These are phyloP conservation scores for Epirrita christyi DNA, from an alignment of 2,888 invertebrate genomes.

Conservation along the genomic window DNA sequence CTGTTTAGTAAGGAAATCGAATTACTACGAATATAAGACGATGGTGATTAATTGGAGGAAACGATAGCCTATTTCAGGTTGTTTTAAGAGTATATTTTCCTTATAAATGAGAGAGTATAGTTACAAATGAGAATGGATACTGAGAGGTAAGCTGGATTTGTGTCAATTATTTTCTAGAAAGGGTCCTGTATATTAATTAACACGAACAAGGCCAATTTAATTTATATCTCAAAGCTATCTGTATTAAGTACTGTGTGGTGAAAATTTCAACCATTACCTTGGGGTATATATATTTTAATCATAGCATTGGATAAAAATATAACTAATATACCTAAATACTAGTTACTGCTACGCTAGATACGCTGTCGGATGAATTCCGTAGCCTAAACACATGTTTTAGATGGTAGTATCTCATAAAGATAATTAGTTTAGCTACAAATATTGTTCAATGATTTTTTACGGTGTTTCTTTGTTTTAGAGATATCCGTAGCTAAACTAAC, in stretches of 20 bases:
- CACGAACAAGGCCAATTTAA: slow-evolving; percentile 1
- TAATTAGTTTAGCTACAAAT: too few relatives aligned
- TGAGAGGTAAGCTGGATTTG: slow-evolving; percentile 26
- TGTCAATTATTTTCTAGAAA: slow-evolving; percentile 15
- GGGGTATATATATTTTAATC: too few relatives aligned
- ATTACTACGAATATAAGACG: slow-evolving; percentile 3
- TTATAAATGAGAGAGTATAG: slow-evolving; percentile 4
- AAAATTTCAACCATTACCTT: too few relatives aligned
- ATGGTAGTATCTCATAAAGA: too few relatives aligned
- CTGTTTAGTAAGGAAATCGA: slow-evolving; percentile 11
- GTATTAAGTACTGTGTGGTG: background rate
- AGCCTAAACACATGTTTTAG: too few relatives aligned
- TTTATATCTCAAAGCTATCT: background rate
- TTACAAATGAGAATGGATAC: slow-evolving; percentile 21
- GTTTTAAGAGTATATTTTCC: slow-evolving; percentile 1
- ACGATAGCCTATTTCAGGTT: slow-evolving; percentile 10
- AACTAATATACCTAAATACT: too few relatives aligned
- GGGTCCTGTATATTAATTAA: slow-evolving; percentile 9
- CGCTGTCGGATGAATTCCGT: too few relatives aligned
- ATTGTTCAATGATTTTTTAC: too few relatives aligned
- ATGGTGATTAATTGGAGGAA: slow-evolving; percentile 16
- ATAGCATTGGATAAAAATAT: too few relatives aligned
- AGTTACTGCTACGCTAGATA: too few relatives aligned
- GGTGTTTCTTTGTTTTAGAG: too few relatives aligned
- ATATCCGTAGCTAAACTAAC: too few relatives aligned